Evolutionary conservation across 2,888 invertebrate species (phyloP).

Genomic region (Acanthosepion lycidas): DNA sequence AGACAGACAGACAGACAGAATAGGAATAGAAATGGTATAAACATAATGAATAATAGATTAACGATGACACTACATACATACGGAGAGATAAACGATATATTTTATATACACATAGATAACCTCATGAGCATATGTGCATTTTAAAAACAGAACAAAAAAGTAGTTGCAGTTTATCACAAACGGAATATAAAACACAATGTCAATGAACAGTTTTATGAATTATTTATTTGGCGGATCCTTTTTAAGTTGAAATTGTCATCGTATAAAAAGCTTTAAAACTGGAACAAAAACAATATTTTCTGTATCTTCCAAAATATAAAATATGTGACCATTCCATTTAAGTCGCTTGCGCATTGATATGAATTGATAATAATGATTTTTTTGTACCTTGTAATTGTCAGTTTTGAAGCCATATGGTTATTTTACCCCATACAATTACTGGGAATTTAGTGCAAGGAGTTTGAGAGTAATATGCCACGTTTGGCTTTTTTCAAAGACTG

Average conservation of each 20-base stretch:
- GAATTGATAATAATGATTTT: background rate
- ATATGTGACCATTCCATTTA: background rate
- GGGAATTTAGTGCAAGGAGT: background rate
- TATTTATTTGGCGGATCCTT: no score
- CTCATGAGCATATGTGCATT: background rate
- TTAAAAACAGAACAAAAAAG: no score
- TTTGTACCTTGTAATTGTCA: background rate
- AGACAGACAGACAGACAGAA: no score
- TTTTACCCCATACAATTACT: background rate
- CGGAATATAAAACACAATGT: no score
- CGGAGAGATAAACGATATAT: no score
- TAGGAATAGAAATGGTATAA: background rate
- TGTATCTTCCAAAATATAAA: background rate
- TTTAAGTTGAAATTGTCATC: background rate
- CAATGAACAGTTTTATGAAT: no score
- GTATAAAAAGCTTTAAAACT: background rate
- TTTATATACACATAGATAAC: no score
- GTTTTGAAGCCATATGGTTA: background rate
- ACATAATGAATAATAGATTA: no score
- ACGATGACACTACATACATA: no score
- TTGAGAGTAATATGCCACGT: background rate
- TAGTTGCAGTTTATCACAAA: background rate
- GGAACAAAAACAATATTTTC: background rate
- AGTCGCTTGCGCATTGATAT: background rate
- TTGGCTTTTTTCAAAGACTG: background rate